phyloP scores from a whole-genome alignment of 2,113 vertebrate genomes.

The Prunella fulvescens region DNA sequence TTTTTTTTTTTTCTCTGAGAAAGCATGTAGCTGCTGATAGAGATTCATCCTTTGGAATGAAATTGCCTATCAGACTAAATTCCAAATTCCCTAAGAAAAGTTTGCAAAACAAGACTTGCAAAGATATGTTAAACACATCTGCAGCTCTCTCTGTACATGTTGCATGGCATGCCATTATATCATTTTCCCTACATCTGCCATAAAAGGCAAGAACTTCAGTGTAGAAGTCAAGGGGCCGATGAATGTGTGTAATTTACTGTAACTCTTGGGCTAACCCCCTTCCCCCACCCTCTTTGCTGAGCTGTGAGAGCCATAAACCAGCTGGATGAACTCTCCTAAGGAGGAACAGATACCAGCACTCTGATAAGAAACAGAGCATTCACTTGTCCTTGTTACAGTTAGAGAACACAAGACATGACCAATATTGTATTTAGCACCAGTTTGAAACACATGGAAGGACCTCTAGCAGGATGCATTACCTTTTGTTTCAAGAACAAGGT shows the following conservation, averaged over 20 bases:
- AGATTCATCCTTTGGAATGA: not conserved
- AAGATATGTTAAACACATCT: not conserved
- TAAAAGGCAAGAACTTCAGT: constrained; percentile 36
- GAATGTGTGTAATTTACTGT: constrained; percentile 35
- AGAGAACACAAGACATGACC: not conserved
- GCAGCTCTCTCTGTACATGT: not conserved
- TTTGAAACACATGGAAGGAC: not conserved
- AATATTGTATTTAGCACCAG: not conserved
- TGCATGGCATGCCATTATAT: not conserved
- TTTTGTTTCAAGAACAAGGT: not conserved
- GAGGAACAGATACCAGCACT: constrained; percentile 7
- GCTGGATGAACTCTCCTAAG: constrained; percentile 6
- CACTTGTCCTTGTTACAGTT: not conserved
- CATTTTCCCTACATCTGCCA: not conserved
- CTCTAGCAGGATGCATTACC: not conserved
- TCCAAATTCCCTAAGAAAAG: not conserved
- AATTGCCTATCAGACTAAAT: not conserved
- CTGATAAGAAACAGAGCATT: constrained; percentile 49
- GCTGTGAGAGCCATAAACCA: not conserved
- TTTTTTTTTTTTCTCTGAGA: not conserved
- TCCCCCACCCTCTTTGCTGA: not conserved
- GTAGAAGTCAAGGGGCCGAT: not conserved
- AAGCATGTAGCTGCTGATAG: not conserved
- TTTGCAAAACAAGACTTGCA: not conserved
- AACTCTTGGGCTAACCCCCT: not conserved